phyloP scores from a whole-genome alignment of 1,140 invertebrate species.

The Pteromalus puparum region DNA sequence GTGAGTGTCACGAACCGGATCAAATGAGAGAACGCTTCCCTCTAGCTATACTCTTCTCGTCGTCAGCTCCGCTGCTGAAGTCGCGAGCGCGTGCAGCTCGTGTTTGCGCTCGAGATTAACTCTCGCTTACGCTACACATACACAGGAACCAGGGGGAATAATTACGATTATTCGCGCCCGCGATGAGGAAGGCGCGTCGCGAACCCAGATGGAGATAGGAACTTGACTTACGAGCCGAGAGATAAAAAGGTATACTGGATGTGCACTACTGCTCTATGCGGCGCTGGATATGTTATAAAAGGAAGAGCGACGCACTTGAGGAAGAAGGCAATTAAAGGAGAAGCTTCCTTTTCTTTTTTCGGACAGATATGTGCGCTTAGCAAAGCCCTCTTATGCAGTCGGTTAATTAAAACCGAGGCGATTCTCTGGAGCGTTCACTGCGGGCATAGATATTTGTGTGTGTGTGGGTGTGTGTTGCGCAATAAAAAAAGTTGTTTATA shows the following conservation, averaged over 20 bases:
- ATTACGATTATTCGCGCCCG: constrained; percentile 21
- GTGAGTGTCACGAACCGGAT: constrained; percentile 33
- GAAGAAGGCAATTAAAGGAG: not conserved
- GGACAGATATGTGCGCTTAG: no score
- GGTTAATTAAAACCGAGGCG: not conserved
- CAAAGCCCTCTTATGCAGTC: not conserved
- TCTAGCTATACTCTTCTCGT: not conserved
- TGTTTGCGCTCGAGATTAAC: constrained; percentile 20
- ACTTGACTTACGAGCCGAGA: not conserved
- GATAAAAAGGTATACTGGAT: not conserved
- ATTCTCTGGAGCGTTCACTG: not conserved
- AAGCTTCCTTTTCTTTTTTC: not conserved
- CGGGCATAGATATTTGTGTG: not conserved
- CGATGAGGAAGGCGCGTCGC: not conserved
- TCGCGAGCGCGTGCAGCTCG: constrained; percentile 19
- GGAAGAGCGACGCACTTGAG: not conserved
- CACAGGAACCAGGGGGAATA: not conserved
- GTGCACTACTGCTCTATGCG: no score
- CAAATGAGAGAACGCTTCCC: constrained; percentile 17
- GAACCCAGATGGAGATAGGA: not conserved
- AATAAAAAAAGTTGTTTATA: no score
- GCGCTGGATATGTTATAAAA: not conserved
- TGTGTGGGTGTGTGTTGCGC: no score
- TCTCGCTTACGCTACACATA: not conserved
- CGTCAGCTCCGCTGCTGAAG: constrained; percentile 6